These are phyloP conservation scores for Lobophora halterata DNA, from an alignment of 2,888 invertebrate species.

Conservation along the genomic window DNA sequence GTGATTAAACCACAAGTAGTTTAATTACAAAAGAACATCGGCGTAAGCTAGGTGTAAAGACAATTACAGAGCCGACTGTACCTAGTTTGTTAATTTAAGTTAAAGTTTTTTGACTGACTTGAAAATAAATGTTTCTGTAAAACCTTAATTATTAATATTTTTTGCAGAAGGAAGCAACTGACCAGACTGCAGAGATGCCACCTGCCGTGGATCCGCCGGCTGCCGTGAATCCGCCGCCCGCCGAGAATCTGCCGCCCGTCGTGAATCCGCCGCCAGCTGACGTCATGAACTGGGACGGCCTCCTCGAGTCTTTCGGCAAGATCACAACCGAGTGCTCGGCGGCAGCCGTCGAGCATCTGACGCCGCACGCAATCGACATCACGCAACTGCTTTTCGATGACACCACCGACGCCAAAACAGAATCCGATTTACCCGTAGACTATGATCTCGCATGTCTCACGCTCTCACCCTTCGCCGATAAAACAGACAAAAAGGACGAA, in stretches of 20 bases:
- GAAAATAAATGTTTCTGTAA: no score
- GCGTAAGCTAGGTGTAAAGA: no score
- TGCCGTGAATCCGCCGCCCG: no score
- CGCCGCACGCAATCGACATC: slow-evolving; percentile 59
- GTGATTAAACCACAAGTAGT: no score
- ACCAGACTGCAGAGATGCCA: no score
- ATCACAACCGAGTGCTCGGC: slow-evolving; percentile 69
- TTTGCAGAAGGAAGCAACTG: slow-evolving; percentile 51
- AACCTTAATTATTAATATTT: no score
- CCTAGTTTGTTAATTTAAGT: no score
- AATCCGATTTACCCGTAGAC: slow-evolving; percentile 49
- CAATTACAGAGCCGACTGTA: no score
- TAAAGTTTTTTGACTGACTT: no score
- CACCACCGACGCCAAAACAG: slow-evolving; percentile 51
- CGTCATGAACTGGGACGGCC: slow-evolving; percentile 69
- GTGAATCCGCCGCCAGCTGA: slow-evolving; percentile 41
- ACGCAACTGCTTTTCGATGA: slow-evolving; percentile 67
- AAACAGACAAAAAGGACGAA: slow-evolving; percentile 48
- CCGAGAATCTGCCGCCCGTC: no score
- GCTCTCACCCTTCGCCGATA: slow-evolving; percentile 52
- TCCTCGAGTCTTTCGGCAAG: slow-evolving; percentile 69
- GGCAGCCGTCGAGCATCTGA: slow-evolving; percentile 66
- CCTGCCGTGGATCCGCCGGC: no score
- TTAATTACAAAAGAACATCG: no score
- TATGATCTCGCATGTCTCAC: slow-evolving; percentile 61